A percentile compares a stretch with the other conserved stretches of the same genome.
Evolutionary conservation across 1,140 invertebrate genomes (phyloP).

Genomic region (Caenorhabditis inopinata): DNA sequence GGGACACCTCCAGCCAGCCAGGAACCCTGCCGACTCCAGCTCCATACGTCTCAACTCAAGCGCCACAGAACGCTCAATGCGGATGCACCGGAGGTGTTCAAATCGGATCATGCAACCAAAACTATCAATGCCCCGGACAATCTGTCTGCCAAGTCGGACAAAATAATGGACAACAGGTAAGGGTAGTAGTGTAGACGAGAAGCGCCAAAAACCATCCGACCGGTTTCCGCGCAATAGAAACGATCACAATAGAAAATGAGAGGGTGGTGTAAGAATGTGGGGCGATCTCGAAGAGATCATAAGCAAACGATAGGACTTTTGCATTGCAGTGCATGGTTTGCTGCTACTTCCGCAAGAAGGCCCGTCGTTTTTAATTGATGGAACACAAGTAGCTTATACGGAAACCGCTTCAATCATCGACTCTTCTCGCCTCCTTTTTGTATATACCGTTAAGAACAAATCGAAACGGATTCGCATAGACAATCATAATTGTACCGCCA

Average conservation of each 20-base stretch:
- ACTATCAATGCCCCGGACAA: slow-evolving; percentile 63
- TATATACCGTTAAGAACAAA: slow-evolving; percentile 24
- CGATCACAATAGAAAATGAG: slow-evolving; percentile 17
- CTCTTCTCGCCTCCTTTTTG: slow-evolving; percentile 10
- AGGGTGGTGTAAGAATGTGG: not conserved
- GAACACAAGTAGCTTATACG: not conserved
- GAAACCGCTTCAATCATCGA: not conserved
- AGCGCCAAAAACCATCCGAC: not conserved
- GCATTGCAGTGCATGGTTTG: slow-evolving; percentile 55
- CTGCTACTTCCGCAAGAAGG: slow-evolving; percentile 59
- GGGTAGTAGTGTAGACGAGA: not conserved
- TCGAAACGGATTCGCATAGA: slow-evolving; percentile 23
- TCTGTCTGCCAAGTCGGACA: slow-evolving; percentile 62
- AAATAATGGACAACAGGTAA: slow-evolving; percentile 45
- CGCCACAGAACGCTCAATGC: slow-evolving; percentile 49
- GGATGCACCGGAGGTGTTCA: slow-evolving; percentile 60
- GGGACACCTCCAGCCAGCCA: slow-evolving; percentile 53
- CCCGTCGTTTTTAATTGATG: slow-evolving; percentile 32
- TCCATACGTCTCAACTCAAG: slow-evolving; percentile 48
- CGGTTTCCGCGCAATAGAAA: slow-evolving; percentile 8
- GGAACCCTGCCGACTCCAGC: slow-evolving; percentile 52
- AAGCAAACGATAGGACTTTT: slow-evolving; percentile 15
- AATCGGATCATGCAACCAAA: slow-evolving; percentile 61
- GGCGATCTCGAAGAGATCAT: not conserved
- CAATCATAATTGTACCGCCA: slow-evolving; percentile 28